Base-by-base conservation (phyloP, 2,113 vertebrate species). In the Pipra filicauda region DNA sequence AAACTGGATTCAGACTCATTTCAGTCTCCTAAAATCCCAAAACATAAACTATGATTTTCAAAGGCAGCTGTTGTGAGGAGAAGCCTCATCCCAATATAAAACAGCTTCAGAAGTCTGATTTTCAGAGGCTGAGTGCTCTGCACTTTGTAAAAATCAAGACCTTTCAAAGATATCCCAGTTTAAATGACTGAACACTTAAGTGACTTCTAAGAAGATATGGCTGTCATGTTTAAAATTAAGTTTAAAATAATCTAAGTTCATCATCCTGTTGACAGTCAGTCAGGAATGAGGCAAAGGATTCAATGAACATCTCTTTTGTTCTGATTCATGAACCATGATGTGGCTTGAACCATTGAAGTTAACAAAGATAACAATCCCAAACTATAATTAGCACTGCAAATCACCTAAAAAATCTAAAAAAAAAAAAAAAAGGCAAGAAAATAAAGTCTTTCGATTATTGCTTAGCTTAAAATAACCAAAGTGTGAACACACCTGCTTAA, bases 1-100 rank as follows among this genome's bases (percentile, higher is more conserved):
- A 88, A 88, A 74, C 28, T 77, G 72, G 64, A 95, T 77, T 91
- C 80, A 89, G 57, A 87, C 26, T 73, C 51, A 70, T 79, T 95
- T 95, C 71, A 72, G 69, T 31, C 41, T 93, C 52, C 92, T 94
- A 89, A 85, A 95, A 93, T 88, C 58, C 58, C 58, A 46, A 93
- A 91, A 91, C 21, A 71, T 28, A 91, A 65, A 82, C 54, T 85
- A 72, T 51, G 62, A 93, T 73, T 94, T 93, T 85, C 82, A 82
- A 20, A 59, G 72, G 41, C 15, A 77, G 65, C 37, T 48, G 20
- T 11, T 85, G 37, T 44, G 52, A 26, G 21, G 39, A 89, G 61
- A 95, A 89, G 35, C 7, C 23, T 94, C 39, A 18, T 61, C 18
- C 27, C 81, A 89, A 41, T 14, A 39, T 23, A 35, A 94, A 91